Evolutionary conservation across 2,797 vertebrate species (phyloP).

Genomic region (Psittacula derbiana): DNA sequence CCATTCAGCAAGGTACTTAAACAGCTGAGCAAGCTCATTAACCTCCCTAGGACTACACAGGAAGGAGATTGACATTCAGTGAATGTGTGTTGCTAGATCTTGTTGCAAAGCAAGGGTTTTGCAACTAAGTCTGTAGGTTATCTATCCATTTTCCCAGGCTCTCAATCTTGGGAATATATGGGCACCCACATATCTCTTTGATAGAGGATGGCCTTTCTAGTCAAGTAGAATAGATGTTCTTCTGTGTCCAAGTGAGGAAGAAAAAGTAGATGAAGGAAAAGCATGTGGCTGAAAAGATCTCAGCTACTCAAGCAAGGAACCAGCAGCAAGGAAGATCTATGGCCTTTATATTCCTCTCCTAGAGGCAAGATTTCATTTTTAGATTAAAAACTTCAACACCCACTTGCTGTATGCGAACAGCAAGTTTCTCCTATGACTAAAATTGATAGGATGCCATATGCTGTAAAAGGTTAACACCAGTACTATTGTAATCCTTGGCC

Average conservation of each 20-base stretch:
- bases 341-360: not conserved
- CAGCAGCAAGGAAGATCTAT: conserved; percentile 27
- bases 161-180: not conserved
- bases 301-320: not conserved
- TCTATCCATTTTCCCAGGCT: not conserved
- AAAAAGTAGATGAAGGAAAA: not conserved
- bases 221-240: not conserved
- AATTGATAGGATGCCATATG: conserved; percentile 55
- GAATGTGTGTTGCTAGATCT: not conserved
- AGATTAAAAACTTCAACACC: conserved; percentile 59
- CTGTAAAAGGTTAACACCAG: conserved; percentile 64
- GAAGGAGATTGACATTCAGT: not conserved
- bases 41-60: not conserved
- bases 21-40: conserved; percentile 19
- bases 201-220: not conserved
- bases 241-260: not conserved
- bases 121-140: not conserved
- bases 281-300: not conserved
- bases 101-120: not conserved
- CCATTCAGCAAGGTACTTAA: conserved; percentile 6
- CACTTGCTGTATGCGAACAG: not conserved
- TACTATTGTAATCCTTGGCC: conserved; percentile 65
- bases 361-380: conserved; percentile 45
- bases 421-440: conserved; percentile 45
- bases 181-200: not conserved